Evolutionary conservation across 2,888 invertebrate species (phyloP), one percentile per base, ranked within the genome.

Genomic region (Cataglyphis altisquamis): DNA sequence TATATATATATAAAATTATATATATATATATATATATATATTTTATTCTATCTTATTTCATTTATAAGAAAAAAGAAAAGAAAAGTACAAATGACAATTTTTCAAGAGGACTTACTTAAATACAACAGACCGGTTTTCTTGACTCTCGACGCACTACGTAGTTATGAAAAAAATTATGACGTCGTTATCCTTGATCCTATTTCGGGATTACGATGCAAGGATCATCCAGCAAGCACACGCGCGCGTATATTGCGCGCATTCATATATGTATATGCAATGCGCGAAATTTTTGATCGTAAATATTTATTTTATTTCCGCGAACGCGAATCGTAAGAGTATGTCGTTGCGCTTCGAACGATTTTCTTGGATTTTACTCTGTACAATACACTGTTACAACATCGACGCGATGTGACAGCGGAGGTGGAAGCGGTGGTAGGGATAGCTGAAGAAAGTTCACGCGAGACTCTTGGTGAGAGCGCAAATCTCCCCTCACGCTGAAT

Each of bases 331-430:
- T 55, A 64, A 52, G 72, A 85, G 84, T 83, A 82, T 57, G 36
- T 52, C 60, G 36, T 55, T 32, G 15, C 15, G 48, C n/a, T 48
- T 15, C 80, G n/a, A 39, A 36, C 5, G 36, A 36, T 36, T 55
- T 83, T 82, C 72, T 86, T 82, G 87, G 84, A 90, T 86, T 90
- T 87, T 89, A 84, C 83, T 36, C 8, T 18, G 63, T 73, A 60
- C 57, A 15, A 18, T 73, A 21, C 48, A 78, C 63, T 83, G 85
- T 74, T 77, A 77, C 84, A 74, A 81, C 64, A 84, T 82, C 81
- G 68, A 80, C 67, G 77, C 9, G 52, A 66, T 67, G 39, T 55
- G 29, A 39, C 39, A 66, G n/a, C 29, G 21, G 6, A 18, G 67
- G 12, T 25, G 75, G 32, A 10, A 52, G 25, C n/a, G 60, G 73